A percentile compares a stretch with the other conserved stretches of the same genome.
Conservation (phyloP, 2,888 invertebrate species). For the Aporophyla lueneburgensis region DNA sequence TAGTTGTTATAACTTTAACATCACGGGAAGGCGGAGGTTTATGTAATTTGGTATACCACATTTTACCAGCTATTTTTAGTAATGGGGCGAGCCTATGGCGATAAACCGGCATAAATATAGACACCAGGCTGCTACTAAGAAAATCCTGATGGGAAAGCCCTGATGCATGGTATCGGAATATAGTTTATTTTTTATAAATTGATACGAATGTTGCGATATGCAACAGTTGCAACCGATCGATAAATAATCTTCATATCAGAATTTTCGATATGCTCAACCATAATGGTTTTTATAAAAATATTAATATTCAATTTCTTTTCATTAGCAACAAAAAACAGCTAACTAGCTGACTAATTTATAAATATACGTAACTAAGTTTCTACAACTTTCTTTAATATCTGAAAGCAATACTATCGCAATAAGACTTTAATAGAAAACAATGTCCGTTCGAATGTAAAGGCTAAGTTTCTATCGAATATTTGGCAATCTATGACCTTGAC, state of each 20-base stretch:
- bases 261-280: background rate
- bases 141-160: background rate
- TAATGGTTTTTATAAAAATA: background rate
- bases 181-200: background rate
- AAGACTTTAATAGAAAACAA: background rate
- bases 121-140: background rate
- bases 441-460: constrained; percentile 35
- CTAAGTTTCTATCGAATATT: constrained; percentile 52
- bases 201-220: background rate
- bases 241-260: background rate
- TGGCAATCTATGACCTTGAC: constrained; percentile 51
- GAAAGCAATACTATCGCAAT: background rate
- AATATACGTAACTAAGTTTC: background rate
- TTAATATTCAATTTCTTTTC: background rate
- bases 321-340: background rate
- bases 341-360: background rate
- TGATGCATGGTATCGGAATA: background rate
- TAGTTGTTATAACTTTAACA: background rate
- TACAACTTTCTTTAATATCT: constrained; percentile 5
- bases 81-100: background rate
- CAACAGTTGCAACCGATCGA: background rate
- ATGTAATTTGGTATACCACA: background rate
- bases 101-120: background rate
- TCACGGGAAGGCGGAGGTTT: background rate
- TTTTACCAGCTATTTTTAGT: background rate